Percentiles rank a stretch among this genome's conserved stretches.
phyloP scores from a whole-genome alignment of 2,797 vertebrate genomes.

The Platyrinchus mystaceus region DNA sequence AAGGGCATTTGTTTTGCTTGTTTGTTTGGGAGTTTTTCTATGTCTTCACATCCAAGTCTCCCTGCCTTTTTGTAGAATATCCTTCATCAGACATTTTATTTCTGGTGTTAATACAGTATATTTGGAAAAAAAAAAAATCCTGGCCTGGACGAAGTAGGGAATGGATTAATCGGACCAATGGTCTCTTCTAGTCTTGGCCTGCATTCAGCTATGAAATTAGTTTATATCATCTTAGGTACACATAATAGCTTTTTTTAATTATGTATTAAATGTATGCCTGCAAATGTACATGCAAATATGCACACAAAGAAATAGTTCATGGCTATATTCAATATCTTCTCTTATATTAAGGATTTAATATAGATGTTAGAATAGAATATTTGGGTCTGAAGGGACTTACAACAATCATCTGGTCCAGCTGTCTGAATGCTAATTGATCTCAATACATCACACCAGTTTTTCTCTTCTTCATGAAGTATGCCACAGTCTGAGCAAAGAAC shows the following conservation, averaged over 20 bases:
- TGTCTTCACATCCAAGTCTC: not conserved
- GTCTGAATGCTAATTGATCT: not conserved
- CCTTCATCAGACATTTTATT: not conserved
- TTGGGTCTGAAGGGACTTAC: not conserved
- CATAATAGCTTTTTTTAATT: not conserved
- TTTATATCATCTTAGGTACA: not conserved
- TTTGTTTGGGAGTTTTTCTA: not conserved
- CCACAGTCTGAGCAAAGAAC: not conserved
- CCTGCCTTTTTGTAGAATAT: not conserved
- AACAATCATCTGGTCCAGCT: not conserved
- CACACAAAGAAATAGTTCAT: not conserved
- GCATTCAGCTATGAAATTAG: not conserved
- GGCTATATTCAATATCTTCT: not conserved
- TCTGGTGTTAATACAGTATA: not conserved
- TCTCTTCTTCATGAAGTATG: not conserved
- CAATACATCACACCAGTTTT: not conserved
- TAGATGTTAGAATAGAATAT: not conserved
- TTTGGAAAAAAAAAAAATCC: not conserved
- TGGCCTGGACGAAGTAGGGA: not conserved
- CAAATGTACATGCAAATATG: not conserved
- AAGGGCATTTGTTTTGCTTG: not conserved
- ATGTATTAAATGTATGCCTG: not conserved
- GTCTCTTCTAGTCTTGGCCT: not conserved
- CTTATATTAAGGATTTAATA: not conserved
- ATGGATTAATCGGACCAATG: not conserved